Evolutionary conservation across 2,113 vertebrate species (phyloP).

Genomic region (Archocentrus centrarchus): DNA sequence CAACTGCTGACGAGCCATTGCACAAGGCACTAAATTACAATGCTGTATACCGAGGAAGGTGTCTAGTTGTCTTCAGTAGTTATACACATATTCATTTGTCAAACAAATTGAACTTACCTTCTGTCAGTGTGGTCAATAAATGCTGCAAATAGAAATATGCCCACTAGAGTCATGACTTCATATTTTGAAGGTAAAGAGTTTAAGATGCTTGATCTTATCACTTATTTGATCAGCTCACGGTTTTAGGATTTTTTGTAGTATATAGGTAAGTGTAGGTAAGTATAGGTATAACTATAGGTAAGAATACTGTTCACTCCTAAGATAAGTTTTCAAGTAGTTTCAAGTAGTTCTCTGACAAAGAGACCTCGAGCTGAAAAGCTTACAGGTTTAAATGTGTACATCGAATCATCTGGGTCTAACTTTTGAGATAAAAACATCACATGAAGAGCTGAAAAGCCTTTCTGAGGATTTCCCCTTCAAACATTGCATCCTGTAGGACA

Average conservation of each 20-base stretch:
- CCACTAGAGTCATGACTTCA: background rate
- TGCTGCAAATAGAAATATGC: background rate
- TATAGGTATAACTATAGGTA: background rate
- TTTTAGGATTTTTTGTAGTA: background rate
- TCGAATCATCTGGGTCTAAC: background rate
- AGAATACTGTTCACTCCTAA: background rate
- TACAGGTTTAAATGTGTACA: background rate
- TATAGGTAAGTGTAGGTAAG: background rate
- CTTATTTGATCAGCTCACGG: background rate
- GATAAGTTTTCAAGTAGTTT: background rate
- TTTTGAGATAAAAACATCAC: background rate
- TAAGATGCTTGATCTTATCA: background rate
- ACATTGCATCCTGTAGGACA: background rate
- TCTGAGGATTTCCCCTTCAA: conserved; percentile 18
- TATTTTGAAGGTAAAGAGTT: background rate
- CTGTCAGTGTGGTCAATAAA: background rate
- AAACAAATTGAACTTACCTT: background rate
- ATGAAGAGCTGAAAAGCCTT: background rate
- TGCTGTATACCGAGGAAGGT: background rate
- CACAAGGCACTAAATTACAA: conserved; percentile 14
- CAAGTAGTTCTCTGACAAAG: background rate
- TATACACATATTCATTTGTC: background rate
- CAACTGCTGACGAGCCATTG: conserved; percentile 13
- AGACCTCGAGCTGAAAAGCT: background rate
- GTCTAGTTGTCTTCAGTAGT: background rate